Base-by-base conservation (phyloP, 1,140 invertebrate genomes). In the Drosophila guanche region DNA sequence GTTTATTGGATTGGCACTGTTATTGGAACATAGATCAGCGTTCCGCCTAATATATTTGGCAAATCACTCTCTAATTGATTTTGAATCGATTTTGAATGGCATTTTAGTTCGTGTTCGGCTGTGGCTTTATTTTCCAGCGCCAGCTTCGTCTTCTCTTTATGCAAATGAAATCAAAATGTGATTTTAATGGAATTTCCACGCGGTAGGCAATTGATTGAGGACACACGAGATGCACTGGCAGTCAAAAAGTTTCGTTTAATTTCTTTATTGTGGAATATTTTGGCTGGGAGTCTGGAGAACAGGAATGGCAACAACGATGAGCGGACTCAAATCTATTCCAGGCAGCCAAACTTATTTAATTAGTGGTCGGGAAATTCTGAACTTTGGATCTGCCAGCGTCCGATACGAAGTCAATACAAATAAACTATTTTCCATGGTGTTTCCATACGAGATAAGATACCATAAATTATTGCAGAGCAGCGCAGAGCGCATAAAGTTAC, bases 81-180 rank as follows among this genome's bases (percentile, higher is more conserved):
- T 74, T 10, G 46, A 85, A 86, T 86, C 77, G 72, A 76, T 85
- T 85, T 85, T 66, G 46, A 76, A 85, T 74, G 77, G 60, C 78
- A 79, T 73, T 56, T 50, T 41, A 42, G 42, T 54, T 50, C 29
- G 41, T 45, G 33, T 41, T 42, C 16, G 22, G 40, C 45, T 57
- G 50, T 14, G 33, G 42, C 69, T 57, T 66, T 29, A 67, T 67
- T 53, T 67, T 67, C 56, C 48, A 56, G 33, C 46, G 47, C 37
- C 50, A 60, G 58, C 40, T 42, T 56, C 52, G 45, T 52, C 67
- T 85, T 66, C 67, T 79, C 80, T 77, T 86, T 77, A 80, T 80
- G 81, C 68, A 77, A 80, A 85, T 80, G 55, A 80, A 80, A 86
- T 86, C 59, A 68, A 74, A 72, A 85, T 86, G 81, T 85, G 57